Percentiles rank a stretch among this genome's conserved stretches.
phyloP scores from a whole-genome alignment of 2,797 vertebrate species.

The Pangasius mekongensis region DNA sequence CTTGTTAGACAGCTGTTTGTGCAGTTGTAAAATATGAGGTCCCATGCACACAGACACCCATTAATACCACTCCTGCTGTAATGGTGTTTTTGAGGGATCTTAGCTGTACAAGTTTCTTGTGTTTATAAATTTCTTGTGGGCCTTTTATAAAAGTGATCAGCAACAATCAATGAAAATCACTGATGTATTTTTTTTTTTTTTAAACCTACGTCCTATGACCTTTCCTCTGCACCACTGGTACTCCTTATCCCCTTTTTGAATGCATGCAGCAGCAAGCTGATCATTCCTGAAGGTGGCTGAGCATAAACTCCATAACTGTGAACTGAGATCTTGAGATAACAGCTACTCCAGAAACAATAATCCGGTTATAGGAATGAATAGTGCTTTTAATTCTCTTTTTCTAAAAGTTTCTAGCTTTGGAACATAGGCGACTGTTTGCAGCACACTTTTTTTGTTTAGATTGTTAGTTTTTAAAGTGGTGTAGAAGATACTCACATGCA shows the following conservation, averaged over 20 bases:
- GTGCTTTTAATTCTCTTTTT: neutral
- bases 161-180: neutral
- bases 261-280: neutral
- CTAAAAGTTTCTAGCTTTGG: neutral
- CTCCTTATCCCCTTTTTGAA: neutral
- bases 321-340: neutral
- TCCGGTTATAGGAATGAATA: neutral
- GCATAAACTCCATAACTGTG: neutral
- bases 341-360: neutral
- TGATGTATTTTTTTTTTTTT: neutral
- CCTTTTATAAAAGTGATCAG: neutral
- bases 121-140: neutral
- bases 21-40: constrained; percentile 10
- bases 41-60: neutral
- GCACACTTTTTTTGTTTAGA: neutral
- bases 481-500: neutral
- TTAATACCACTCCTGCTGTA: constrained; percentile 1
- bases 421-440: neutral
- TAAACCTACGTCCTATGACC: neutral
- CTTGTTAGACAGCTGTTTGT: constrained; percentile 39
- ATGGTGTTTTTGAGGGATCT: neutral
- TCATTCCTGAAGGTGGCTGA: neutral
- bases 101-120: neutral
- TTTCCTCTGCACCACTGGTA: neutral
- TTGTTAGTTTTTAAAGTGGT: neutral